Evolutionary conservation across 2,797 vertebrate genomes (phyloP), one percentile per base, ranked within the genome.

Genomic region (Tenualosa thibaudeaui): DNA sequence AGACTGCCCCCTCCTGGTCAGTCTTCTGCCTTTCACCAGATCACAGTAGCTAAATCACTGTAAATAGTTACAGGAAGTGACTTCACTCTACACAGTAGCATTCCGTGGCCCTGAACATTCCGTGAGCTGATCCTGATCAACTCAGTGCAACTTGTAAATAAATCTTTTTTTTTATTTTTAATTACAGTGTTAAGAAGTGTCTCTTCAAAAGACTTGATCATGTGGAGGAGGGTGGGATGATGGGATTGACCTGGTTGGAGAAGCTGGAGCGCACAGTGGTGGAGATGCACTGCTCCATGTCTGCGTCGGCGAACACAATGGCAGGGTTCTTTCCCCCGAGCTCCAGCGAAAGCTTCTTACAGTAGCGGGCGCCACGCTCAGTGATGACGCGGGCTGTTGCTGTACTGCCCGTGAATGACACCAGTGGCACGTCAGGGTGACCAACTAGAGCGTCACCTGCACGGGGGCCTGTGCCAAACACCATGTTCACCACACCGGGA

Each of bases 321-420:
- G 98, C 98, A 0, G 98, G 98, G 85, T 99, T 99, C 93, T 99
- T 99, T 26, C 98, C 98, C 0, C 98, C 98, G 58, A 99, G 94
- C 90, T 99, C 98, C 91, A 99, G 83, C 0, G 97, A 99, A 40
- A 99, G 95, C 82, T 96, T 97, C 93, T 99, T 99, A 89, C 96
- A 99, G 89, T 95, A 93, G 0, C 96, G 97, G 71, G 98, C 97
- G 0, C 97, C 97, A 5, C 94, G 94, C 90, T 96, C 95, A 0
- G 82, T 96, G 93, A 99, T 98, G 12, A 89, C 87, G 89, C 94
- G 94, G 0, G 97, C 98, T 0, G 98, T 99, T n/a, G 94, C 93
- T 0, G 98, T 98, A 91, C 98, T 99, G 31, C 98, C 98, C 0
- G 98, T 99, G 92, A 99, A 99, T 81, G 98, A 99, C 90, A 99